Conservation (phyloP, 1,140 invertebrate species). For the Lepidurus couesii region DNA sequence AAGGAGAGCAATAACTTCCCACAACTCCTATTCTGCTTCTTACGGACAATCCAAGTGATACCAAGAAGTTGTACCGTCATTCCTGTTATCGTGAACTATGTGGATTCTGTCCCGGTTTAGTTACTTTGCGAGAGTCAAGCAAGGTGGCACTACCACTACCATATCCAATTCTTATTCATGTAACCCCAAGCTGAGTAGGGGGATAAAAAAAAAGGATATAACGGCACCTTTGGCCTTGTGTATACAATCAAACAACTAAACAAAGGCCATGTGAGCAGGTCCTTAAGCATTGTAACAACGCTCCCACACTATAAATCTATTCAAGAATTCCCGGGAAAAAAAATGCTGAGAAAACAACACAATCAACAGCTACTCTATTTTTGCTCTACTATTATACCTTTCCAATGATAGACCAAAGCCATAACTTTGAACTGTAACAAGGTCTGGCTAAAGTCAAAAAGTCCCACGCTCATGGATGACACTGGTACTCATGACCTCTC, state of each 20-base stretch:
- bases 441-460: background rate
- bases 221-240: constrained; percentile 17
- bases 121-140: too few relatives aligned
- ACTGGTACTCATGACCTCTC: background rate
- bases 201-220: background rate
- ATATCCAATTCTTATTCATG: background rate
- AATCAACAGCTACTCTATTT: background rate
- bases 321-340: background rate
- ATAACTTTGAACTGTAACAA: constrained; percentile 19
- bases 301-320: background rate
- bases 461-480: constrained; percentile 7
- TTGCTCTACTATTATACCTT: background rate
- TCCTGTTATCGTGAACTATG: constrained; percentile 21
- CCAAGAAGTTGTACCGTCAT: constrained; percentile 24
- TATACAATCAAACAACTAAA: background rate
- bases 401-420: constrained; percentile 2
- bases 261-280: background rate
- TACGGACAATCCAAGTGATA: background rate
- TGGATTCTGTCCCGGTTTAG: too few relatives aligned
- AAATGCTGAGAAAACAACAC: background rate
- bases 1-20: background rate
- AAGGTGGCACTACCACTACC: too few relatives aligned
- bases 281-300: background rate
- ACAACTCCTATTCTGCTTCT: background rate
- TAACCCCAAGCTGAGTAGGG: background rate